Evolutionary conservation across 2,113 vertebrate species (phyloP).

Genomic region (Leptobrachium leishanense): DNA sequence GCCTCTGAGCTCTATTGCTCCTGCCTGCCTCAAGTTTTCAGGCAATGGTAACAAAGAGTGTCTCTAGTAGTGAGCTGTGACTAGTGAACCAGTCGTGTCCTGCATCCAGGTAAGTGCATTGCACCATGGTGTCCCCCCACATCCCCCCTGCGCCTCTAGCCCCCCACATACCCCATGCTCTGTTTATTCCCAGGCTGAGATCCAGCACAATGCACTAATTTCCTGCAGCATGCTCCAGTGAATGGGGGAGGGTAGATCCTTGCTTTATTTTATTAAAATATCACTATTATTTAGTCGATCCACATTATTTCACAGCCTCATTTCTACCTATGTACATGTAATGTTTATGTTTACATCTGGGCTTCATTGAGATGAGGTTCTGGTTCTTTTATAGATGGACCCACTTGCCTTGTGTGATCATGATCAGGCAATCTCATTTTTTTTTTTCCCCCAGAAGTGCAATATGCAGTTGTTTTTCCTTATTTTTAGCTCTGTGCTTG

Average conservation of each 20-base stretch:
- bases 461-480: too few relatives aligned
- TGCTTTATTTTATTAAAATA: slow-evolving; percentile 25
- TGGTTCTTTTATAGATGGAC: background rate
- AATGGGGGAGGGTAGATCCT: slow-evolving; percentile 26
- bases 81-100: slow-evolving; percentile 43
- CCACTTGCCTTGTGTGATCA: background rate
- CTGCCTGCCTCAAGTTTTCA: slow-evolving; percentile 48
- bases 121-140: background rate
- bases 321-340: background rate
- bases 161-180: background rate
- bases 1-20: slow-evolving; percentile 14
- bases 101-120: slow-evolving; percentile 26
- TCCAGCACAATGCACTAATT: slow-evolving; percentile 28
- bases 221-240: slow-evolving; percentile 45
- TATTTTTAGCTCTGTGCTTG: too few relatives aligned
- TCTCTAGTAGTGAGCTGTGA: slow-evolving; percentile 39
- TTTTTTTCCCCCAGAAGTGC: too few relatives aligned
- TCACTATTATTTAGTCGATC: background rate
- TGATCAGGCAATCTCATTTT: too few relatives aligned
- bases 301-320: background rate
- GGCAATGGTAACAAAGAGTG: slow-evolving; percentile 48
- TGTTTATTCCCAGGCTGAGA: slow-evolving; percentile 9
- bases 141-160: background rate
- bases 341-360: too few relatives aligned
- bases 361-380: too few relatives aligned